Base-by-base conservation (phyloP, 2,113 vertebrate species). In the Gymnarchus niloticus region DNA sequence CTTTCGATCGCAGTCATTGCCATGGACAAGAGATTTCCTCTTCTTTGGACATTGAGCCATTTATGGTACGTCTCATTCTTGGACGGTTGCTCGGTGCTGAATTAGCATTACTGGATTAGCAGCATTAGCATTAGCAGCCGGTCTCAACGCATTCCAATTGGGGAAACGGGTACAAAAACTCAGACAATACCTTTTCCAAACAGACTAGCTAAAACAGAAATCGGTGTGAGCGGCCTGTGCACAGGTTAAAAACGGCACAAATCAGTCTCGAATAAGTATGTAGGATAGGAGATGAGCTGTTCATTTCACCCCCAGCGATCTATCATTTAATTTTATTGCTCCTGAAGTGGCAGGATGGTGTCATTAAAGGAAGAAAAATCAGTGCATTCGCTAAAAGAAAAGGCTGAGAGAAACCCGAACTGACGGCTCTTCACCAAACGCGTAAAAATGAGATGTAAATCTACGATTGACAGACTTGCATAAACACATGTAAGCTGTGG, bases 401-500 rank as follows among this genome's bases (percentile, higher is more conserved):
- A 73, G 33, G 28, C 33, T 10, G 65, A 73, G 41, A 73, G 65
- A 41, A 25, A 69, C 10, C 4, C 33, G 65, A n/a, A n/a, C n/a
- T n/a, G 65, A 41, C 33, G 14, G 65, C 65, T 37, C 65, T 37
- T 33, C 8, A 73, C 65, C 14, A 33, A 73, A 41, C 65, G 10
- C 65, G 33, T 37, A 33, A 17, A 33, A 73, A 73, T 73, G 65
- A 73, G 65, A 73, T 73, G 65, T 33, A 73, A 73, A 73, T 73
- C 65, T 33, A 1, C 33, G 65, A 73, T 73, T n/a, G n/a, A n/a
- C 65, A 73, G 33, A 73, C 65, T 73, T 73, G 41, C 65, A 73
- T 73, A 73, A 73, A 41, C 14, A 73, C 65, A 33, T 73, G 65
- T 73, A 73, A 73, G 65, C 65, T 19, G 65, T 73, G 65, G 65